Percentiles rank a stretch among this genome's conserved stretches.
phyloP scores from a whole-genome alignment of 2,797 vertebrate species.

The Alauda arvensis region DNA sequence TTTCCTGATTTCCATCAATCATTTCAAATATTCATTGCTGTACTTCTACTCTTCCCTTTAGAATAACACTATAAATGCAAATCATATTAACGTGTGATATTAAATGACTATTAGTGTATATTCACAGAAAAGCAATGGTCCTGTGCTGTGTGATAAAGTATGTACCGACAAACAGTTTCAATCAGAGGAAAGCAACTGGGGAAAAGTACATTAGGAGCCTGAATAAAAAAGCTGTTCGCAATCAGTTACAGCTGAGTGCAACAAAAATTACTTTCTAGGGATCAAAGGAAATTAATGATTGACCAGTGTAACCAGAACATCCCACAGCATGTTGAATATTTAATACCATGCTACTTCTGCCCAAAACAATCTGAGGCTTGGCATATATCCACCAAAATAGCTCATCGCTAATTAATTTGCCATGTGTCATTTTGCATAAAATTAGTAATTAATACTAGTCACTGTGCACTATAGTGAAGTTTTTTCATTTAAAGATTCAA shows the following conservation, averaged over 20 bases:
- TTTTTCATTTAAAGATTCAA: conserved; percentile 26
- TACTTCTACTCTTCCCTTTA: background rate
- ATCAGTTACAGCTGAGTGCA: conserved; percentile 71
- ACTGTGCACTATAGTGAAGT: background rate
- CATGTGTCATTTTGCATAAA: conserved; percentile 65
- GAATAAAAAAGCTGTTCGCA: conserved; percentile 43
- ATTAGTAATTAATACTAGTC: conserved; percentile 66
- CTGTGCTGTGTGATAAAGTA: conserved; percentile 25
- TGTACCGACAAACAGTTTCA: conserved; percentile 25
- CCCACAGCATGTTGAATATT: conserved; percentile 69
- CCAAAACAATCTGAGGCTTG: conserved; percentile 61
- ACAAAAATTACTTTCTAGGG: conserved; percentile 72
- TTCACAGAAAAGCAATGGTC: background rate
- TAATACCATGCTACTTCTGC: conserved; percentile 53
- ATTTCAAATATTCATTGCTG: conserved; percentile 4
- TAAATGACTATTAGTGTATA: conserved; percentile 22
- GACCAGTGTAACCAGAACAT: conserved; percentile 65
- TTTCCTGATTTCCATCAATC: background rate
- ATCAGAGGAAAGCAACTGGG: conserved; percentile 53
- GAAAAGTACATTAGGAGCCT: conserved; percentile 50
- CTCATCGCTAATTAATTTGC: conserved; percentile 70
- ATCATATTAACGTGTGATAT: conserved; percentile 12
- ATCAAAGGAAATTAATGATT: conserved; percentile 71
- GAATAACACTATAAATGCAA: conserved; percentile 19
- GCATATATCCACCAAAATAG: conserved; percentile 56